phyloP scores from a whole-genome alignment of 1,140 invertebrate species.

The Aphelenchoides fujianensis region DNA sequence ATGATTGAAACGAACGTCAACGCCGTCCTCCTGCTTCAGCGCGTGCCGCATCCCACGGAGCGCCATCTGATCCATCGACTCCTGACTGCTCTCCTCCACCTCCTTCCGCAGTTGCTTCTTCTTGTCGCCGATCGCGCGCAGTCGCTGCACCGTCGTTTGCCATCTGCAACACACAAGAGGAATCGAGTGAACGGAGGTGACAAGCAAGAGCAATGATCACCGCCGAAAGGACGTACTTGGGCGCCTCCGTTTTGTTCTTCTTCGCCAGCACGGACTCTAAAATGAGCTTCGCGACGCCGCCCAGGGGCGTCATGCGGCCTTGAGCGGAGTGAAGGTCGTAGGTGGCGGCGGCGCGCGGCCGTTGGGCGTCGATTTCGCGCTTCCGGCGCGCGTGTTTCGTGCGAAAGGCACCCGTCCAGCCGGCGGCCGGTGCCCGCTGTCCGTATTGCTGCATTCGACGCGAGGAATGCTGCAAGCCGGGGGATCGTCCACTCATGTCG shows the following conservation, averaged over 20 bases:
- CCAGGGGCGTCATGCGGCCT: constrained; percentile 18
- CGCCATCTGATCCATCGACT: constrained; percentile 36
- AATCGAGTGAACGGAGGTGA: constrained; percentile 16
- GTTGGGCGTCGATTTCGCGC: not conserved
- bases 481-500: no score
- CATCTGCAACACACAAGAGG: constrained; percentile 42
- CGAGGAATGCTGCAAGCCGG: not conserved
- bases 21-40: not conserved
- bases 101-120: constrained; percentile 34
- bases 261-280: not conserved
- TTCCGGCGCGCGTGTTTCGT: not conserved
- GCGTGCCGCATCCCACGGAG: constrained; percentile 34
- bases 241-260: constrained; percentile 8
- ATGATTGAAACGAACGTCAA: not conserved
- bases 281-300: not conserved
- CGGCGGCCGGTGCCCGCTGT: not conserved
- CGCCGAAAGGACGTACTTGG: not conserved
- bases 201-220: not conserved
- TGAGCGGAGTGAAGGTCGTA: not conserved
- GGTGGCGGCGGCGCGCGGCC: not conserved
- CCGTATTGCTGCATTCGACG: constrained; percentile 7
- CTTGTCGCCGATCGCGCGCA: constrained; percentile 19
- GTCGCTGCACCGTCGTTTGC: constrained; percentile 33
- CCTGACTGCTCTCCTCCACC: constrained; percentile 39
- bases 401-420: not conserved